Conservation (phyloP, 2,113 vertebrate genomes). For the Solenodon paradoxus region DNA sequence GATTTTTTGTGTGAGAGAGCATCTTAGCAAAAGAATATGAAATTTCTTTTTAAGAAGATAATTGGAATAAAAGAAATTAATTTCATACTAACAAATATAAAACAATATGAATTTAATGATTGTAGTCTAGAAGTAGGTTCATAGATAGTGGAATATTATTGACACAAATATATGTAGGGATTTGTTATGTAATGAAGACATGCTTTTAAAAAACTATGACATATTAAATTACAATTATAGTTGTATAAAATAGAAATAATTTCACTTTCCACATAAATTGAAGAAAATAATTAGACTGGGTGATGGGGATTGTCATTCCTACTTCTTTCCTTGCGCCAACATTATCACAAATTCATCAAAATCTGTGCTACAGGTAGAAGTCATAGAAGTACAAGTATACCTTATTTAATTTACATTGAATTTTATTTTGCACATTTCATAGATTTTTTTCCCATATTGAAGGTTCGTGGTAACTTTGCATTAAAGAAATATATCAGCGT, state of each 20-base stretch:
- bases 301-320: no score
- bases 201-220: background rate
- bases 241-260: background rate
- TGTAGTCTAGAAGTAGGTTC: background rate
- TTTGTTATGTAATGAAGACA: background rate
- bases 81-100: background rate
- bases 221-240: background rate
- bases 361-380: no score
- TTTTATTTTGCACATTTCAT: no score
- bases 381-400: no score
- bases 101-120: background rate
- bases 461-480: no score
- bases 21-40: background rate
- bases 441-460: no score
- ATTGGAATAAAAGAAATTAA: background rate
- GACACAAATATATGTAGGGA: background rate
- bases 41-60: background rate
- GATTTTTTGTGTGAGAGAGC: background rate
- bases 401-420: no score
- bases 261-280: background rate
- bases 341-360: background rate
- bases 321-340: no score
- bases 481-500: no score
- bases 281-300: background rate
- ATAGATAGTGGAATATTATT: background rate